Conservation (phyloP, 2,113 vertebrate species). For the Anhinga rufa region DNA sequence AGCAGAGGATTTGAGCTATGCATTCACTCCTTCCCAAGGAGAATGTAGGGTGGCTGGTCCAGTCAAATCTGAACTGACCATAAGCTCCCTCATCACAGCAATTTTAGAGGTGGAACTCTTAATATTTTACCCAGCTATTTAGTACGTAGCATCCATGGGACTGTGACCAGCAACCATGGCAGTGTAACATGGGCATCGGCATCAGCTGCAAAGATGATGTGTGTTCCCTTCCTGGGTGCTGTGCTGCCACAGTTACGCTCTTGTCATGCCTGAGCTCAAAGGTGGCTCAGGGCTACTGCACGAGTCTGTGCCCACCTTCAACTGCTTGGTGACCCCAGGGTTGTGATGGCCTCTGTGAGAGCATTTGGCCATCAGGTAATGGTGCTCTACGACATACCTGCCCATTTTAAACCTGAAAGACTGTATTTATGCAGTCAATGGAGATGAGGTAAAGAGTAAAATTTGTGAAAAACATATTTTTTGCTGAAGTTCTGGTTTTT, state of each 20-base stretch:
- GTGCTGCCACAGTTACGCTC: neutral
- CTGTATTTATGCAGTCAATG: neutral
- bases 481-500: neutral
- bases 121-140: neutral
- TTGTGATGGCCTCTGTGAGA: neutral
- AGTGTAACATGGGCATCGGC: neutral
- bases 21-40: neutral
- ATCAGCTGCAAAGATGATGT: neutral
- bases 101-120: neutral
- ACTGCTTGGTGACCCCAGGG: fast-evolving
- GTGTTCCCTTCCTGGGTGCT: neutral
- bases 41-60: neutral
- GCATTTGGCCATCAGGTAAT: neutral
- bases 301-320: fast-evolving
- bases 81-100: neutral
- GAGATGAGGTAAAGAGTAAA: neutral
- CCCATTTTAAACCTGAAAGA: neutral
- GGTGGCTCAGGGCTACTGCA: neutral
- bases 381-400: neutral
- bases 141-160: fast-evolving
- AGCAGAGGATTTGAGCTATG: neutral
- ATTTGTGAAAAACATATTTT: neutral
- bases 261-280: fast-evolving
- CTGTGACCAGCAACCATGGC: fast-evolving
- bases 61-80: neutral